phyloP scores from a whole-genome alignment of 2,888 invertebrate species.

The Ditula angustiorana region DNA sequence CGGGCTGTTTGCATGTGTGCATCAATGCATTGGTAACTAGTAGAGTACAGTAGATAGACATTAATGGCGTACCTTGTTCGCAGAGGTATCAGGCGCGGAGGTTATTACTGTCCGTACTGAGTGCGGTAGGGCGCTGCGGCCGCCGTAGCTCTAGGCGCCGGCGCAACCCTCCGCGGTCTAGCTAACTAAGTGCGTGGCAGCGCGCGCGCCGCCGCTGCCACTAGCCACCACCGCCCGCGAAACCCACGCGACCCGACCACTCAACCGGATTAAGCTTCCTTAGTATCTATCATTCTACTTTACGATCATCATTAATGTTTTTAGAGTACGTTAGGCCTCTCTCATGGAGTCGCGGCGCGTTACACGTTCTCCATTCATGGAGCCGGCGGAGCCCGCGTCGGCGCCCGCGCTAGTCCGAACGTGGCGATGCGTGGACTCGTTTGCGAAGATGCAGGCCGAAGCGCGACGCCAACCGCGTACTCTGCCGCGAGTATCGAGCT shows the following conservation, averaged over 20 bases:
- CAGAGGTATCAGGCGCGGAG: slow-evolving; percentile 90
- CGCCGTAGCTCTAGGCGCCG: slow-evolving; percentile 29
- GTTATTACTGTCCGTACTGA: slow-evolving; percentile 90
- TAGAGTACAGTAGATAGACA: slow-evolving; percentile 48
- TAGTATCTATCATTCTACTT: slow-evolving; percentile 37
- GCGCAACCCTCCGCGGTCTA: slow-evolving; percentile 4
- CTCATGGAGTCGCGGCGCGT: too few relatives aligned
- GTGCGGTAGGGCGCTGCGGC: slow-evolving; percentile 62
- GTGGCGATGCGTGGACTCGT: too few relatives aligned
- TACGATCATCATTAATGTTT: slow-evolving; percentile 32
- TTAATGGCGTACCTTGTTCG: slow-evolving; percentile 78
- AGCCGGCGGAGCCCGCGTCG: too few relatives aligned
- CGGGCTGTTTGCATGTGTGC: slow-evolving; percentile 42
- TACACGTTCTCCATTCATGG: too few relatives aligned
- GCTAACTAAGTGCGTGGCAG: slow-evolving; percentile 2
- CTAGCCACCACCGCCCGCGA: background rate
- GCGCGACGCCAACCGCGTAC: too few relatives aligned
- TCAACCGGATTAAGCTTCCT: slow-evolving; percentile 14
- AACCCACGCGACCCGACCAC: slow-evolving; percentile 1
- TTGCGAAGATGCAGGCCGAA: too few relatives aligned
- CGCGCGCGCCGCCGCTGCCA: slow-evolving; percentile 26
- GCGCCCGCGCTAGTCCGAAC: too few relatives aligned
- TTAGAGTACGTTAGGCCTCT: slow-evolving; percentile 43
- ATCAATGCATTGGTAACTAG: slow-evolving; percentile 48
- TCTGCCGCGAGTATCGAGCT: too few relatives aligned